Conservation (phyloP, 2,888 invertebrate species). For the Aleiodes alternator region DNA sequence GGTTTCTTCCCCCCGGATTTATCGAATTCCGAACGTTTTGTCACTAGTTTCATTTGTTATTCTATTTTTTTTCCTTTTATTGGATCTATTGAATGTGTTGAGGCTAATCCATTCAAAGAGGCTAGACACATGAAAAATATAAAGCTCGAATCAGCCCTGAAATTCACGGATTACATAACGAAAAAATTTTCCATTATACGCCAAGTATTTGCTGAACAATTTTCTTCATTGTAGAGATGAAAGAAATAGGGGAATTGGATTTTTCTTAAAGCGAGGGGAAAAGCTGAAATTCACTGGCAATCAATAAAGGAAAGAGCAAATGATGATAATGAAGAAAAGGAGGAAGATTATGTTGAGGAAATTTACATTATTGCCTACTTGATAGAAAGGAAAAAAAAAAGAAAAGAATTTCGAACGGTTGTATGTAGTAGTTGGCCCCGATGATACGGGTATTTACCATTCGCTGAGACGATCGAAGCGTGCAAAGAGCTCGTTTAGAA, state of each 20-base stretch:
- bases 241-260: too few relatives aligned
- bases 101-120: not conserved
- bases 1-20: not conserved
- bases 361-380: conserved; percentile 2
- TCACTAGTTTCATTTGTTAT: conserved; percentile 1
- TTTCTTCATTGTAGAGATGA: too few relatives aligned
- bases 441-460: conserved; percentile 61
- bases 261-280: not conserved
- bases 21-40: conserved; percentile 24
- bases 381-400: not conserved
- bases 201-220: too few relatives aligned
- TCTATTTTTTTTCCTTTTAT: not conserved
- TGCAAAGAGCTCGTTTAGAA: conserved; percentile 96
- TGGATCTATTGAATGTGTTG: not conserved
- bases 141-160: too few relatives aligned
- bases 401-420: not conserved
- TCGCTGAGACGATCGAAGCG: conserved; percentile 91
- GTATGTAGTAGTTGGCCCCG: conserved; percentile 3
- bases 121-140: not conserved
- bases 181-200: too few relatives aligned
- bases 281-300: not conserved
- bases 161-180: too few relatives aligned
- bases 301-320: conserved; percentile 3
- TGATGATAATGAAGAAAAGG: not conserved
- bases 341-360: not conserved